Base-by-base conservation (phyloP, 2,797 vertebrate genomes). In the Gorsachius magnificus region DNA sequence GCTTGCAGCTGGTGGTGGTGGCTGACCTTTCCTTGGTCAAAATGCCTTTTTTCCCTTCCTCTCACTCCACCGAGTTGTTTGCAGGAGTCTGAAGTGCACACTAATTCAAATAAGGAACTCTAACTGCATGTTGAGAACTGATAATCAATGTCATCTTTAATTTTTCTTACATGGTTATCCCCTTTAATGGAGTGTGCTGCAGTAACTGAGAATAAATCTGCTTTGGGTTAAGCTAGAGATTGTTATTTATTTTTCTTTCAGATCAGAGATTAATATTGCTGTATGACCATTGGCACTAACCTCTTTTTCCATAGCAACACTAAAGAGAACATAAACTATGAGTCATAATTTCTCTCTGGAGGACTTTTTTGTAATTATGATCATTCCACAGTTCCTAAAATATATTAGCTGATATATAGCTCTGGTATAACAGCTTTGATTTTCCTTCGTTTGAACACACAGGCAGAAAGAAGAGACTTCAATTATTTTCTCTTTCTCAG, bases 361-460 rank as follows among this genome's bases (percentile, higher is more conserved):
- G 94, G 85, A 95, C 93, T 96, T 96, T 94, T 95, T 97, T 96
- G 89, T 97, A 98, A 98, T 98, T 97, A 97, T 95, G 95, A 92
- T 96, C 91, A 92, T 93, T 96, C 94, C 95, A 87, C 95, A 97
- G 95, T 97, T 96, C 95, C 96, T 97, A 97, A 97, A 97, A 94
- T 96, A 96, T 64, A 93, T 79, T 81, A 81, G 91, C 92, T 97
- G 94, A 97, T 97, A 88, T 95, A 96, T 83, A 85, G 70, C 92
- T 96, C 95, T 93, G 56, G 89, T 94, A 82, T 75, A 90, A 83
- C 90, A 83, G 65, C 94, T 95, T 97, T 96, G 84, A 90, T 93
- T 96, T 90, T 68, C 90, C 83, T 95, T 94, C 75, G 11, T 95
- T 86, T 91, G 88, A 97, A 94, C 78, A 86, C 45, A 89, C 71